Percentiles rank a stretch among this genome's conserved stretches.
Conservation (phyloP, 1,140 invertebrate genomes). For the Epicauta chinensis region DNA sequence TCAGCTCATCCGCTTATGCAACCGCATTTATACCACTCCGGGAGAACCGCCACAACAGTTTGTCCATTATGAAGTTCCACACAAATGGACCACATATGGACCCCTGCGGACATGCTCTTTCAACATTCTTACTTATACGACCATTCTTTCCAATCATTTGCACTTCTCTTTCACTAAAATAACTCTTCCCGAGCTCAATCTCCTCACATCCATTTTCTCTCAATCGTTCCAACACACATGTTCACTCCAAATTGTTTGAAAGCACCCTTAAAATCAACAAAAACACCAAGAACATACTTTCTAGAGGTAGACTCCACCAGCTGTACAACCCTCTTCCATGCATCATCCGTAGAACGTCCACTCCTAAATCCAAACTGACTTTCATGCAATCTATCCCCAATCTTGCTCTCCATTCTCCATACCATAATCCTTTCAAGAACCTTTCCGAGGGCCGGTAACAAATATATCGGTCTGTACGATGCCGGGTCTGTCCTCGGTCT, state of each 20-base stretch:
- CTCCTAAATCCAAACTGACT: constrained; percentile 36
- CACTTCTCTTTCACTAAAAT: not conserved
- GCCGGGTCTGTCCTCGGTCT: constrained; percentile 5
- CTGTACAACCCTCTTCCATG: constrained; percentile 5
- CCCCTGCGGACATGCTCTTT: constrained; percentile 24
- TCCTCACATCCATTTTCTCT: not conserved
- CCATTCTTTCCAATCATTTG: not conserved
- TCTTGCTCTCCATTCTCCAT: constrained; percentile 1
- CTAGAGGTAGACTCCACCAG: not conserved
- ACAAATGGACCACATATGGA: constrained; percentile 23
- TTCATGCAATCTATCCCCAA: not conserved
- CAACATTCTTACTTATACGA: too few relatives aligned
- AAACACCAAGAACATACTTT: constrained; percentile 36
- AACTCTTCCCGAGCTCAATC: not conserved
- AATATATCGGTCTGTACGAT: constrained; percentile 34
- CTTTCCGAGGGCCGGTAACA: constrained; percentile 31
- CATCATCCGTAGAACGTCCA: constrained; percentile 38
- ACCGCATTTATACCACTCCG: not conserved
- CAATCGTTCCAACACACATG: constrained; percentile 25
- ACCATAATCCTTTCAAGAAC: constrained; percentile 30
- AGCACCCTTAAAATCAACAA: constrained; percentile 44
- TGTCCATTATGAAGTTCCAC: constrained; percentile 19
- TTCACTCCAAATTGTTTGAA: constrained; percentile 43
- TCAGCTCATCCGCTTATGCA: constrained; percentile 18
- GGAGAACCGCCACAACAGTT: not conserved